phyloP scores from a whole-genome alignment of 2,797 vertebrate genomes.

The Hipposideros larvatus region DNA sequence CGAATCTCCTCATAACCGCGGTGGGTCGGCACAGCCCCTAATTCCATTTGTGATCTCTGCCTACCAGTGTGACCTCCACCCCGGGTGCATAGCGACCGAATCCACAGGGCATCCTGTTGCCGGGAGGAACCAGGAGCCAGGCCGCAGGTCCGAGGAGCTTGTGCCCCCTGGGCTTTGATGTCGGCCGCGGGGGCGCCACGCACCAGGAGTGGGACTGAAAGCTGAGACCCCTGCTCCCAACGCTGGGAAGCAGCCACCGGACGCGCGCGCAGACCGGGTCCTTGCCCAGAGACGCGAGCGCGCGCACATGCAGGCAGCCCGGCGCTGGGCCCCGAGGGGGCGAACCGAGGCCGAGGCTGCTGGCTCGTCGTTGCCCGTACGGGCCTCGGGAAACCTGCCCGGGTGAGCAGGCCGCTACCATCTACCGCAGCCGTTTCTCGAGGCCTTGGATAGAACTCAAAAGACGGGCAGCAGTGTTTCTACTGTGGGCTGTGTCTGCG shows the following conservation, averaged over 20 bases:
- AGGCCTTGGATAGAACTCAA: not conserved
- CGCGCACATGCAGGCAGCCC: not conserved
- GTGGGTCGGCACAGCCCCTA: not conserved
- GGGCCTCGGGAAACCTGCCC: no score
- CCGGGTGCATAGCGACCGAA: not conserved
- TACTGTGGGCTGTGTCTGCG: not conserved
- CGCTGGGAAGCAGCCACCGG: not conserved
- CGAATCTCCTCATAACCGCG: not conserved
- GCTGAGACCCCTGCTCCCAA: not conserved
- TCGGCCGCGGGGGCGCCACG: not conserved
- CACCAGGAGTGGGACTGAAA: not conserved
- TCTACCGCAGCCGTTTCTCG: not conserved
- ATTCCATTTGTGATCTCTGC: not conserved
- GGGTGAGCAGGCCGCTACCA: not conserved
- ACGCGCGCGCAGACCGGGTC: rapidly evolving
- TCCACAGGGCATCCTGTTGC: not conserved
- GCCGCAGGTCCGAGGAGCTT: not conserved
- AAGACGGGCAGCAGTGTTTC: not conserved
- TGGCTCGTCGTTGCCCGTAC: rapidly evolving
- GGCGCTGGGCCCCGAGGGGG: not conserved
- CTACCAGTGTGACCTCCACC: not conserved
- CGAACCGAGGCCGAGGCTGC: not conserved
- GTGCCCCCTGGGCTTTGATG: not conserved
- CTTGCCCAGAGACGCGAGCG: not conserved
- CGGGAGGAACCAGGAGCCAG: not conserved